Evolutionary conservation across 2,113 vertebrate species (phyloP).

Genomic region (Choloepus hoffmanni): DNA sequence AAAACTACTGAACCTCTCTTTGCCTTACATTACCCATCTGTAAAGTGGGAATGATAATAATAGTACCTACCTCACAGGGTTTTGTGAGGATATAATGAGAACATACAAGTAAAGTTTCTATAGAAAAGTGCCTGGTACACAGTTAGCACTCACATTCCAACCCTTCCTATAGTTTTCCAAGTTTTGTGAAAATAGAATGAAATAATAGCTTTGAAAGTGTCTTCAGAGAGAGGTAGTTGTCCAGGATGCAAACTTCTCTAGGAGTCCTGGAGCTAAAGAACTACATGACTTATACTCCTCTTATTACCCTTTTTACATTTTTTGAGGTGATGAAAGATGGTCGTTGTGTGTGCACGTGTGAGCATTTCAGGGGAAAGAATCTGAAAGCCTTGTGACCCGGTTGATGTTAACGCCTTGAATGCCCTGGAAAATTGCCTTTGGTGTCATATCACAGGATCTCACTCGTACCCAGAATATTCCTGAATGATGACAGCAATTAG

Average conservation of each 20-base stretch:
- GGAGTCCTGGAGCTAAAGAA: neutral
- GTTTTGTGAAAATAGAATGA: neutral
- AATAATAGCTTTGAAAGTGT: neutral
- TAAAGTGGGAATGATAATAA: neutral
- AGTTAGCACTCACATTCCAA: neutral
- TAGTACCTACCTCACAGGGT: neutral
- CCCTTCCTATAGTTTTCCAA: neutral
- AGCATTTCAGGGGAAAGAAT: neutral
- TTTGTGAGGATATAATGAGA: neutral
- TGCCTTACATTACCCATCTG: neutral
- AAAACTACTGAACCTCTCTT: neutral
- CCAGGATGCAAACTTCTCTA: neutral
- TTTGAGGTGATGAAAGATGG: neutral
- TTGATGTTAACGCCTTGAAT: neutral
- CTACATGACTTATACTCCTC: neutral
- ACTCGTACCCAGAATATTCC: constrained; percentile 48
- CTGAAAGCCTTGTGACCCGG: neutral
- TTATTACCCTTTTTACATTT: neutral
- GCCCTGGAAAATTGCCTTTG: constrained; percentile 41
- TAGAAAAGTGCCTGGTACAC: neutral
- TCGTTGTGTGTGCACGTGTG: neutral
- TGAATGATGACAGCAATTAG: constrained; percentile 63
- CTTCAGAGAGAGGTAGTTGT: neutral
- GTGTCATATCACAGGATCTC: constrained; percentile 49
- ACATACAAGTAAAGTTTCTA: neutral